These are phyloP conservation scores for Macrophya annulata DNA, from an alignment of 2,888 invertebrate genomes.

Conservation along the genomic window DNA sequence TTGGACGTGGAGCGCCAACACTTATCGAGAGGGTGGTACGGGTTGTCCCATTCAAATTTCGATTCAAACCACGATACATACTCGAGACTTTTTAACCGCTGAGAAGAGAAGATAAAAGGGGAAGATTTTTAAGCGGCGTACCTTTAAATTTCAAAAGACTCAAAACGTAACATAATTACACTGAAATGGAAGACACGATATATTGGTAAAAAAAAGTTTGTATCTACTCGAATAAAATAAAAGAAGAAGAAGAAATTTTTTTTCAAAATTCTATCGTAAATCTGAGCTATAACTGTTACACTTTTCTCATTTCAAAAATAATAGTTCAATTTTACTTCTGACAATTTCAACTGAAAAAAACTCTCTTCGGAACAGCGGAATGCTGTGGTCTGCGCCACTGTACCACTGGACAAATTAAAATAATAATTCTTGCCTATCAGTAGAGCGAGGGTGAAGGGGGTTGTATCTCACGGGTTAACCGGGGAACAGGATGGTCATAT, in stretches of 20 bases:
- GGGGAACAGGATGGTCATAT: slow-evolving; percentile 51
- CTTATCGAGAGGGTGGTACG: slow-evolving; percentile 51
- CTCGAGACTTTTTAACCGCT: slow-evolving; percentile 37
- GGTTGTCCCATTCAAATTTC: slow-evolving; percentile 38
- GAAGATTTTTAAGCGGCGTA: slow-evolving; percentile 15
- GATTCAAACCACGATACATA: slow-evolving; percentile 16
- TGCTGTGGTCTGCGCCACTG: slow-evolving; percentile 3
- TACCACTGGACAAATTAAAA: slow-evolving; percentile 64
- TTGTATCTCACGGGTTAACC: slow-evolving; percentile 60
- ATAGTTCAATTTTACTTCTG: background rate
- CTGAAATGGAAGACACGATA: background rate
- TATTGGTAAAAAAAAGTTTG: background rate
- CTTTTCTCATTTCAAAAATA: background rate
- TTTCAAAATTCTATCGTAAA: background rate
- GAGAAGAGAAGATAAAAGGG: slow-evolving; percentile 31
- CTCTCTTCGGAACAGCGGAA: background rate
- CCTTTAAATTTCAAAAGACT: background rate
- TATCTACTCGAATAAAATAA: background rate
- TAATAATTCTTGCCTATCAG: slow-evolving; percentile 65
- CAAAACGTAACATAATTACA: slow-evolving; percentile 26
- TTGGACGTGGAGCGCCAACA: slow-evolving; percentile 31
- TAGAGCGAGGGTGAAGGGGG: slow-evolving; percentile 57
- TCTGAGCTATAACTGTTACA: background rate
- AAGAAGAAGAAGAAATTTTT: background rate
- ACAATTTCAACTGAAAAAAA: background rate